phyloP scores from a whole-genome alignment of 2,888 invertebrate genomes.

The Iselma pallidipennis region DNA sequence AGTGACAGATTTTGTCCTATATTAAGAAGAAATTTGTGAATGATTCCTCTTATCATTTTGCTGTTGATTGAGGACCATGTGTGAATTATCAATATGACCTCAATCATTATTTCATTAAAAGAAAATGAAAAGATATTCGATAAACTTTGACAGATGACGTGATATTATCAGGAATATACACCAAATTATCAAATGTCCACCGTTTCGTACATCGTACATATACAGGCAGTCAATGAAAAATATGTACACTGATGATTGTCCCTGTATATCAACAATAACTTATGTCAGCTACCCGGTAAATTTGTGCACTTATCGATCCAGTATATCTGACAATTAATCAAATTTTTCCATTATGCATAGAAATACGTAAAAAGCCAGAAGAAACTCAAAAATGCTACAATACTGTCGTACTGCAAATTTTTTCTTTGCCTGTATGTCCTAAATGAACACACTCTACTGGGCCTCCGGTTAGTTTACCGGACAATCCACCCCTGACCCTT shows the following conservation, averaged over 20 bases:
- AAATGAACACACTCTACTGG: too few relatives aligned
- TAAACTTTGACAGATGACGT: slow-evolving; percentile 20
- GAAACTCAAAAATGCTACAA: too few relatives aligned
- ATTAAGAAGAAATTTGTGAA: not conserved
- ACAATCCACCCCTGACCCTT: too few relatives aligned
- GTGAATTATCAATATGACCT: slow-evolving; percentile 4
- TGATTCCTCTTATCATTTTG: not conserved
- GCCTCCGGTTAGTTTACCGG: too few relatives aligned
- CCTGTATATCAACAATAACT: not conserved
- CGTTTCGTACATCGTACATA: not conserved
- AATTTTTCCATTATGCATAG: too few relatives aligned
- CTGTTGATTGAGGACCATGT: not conserved
- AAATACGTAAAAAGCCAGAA: too few relatives aligned
- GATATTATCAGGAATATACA: slow-evolving; percentile 7
- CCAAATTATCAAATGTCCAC: not conserved
- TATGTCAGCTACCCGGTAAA: too few relatives aligned
- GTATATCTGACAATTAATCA: too few relatives aligned
- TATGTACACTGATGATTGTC: not conserved
- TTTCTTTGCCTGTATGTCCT: too few relatives aligned
- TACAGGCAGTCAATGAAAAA: not conserved
- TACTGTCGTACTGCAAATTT: too few relatives aligned
- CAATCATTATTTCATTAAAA: slow-evolving; percentile 14
- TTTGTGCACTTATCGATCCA: too few relatives aligned
- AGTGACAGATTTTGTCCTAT: not conserved
- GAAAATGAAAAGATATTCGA: slow-evolving; percentile 6